A percentile compares a stretch with the other conserved stretches of the same genome.
Conservation (phyloP, 1,140 invertebrate genomes). For the Penaeus indicus region DNA sequence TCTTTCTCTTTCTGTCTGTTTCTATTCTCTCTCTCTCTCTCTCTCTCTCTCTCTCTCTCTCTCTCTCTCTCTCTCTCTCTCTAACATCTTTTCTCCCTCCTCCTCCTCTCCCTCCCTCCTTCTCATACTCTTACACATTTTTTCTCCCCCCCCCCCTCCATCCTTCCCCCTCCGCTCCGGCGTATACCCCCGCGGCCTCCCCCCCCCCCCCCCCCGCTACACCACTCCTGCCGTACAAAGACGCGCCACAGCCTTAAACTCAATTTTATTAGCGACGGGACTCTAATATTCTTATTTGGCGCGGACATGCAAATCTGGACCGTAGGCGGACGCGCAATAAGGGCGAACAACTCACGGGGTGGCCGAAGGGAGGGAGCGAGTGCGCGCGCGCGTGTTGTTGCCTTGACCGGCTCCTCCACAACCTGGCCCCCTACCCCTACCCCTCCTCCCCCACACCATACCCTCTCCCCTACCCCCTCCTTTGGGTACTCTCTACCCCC, state of each 20-base stretch:
- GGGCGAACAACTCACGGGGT: conserved; percentile 46
- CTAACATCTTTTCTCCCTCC: no score
- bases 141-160: no score
- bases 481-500: neutral
- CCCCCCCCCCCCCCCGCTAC: neutral
- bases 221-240: neutral
- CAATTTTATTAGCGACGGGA: conserved; percentile 45
- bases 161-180: no score
- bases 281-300: conserved; percentile 58
- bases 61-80: no score
- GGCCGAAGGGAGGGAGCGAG: neutral
- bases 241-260: conserved; percentile 33
- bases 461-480: no score
- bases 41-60: no score
- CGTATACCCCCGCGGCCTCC: no score
- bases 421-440: conserved; percentile 1
- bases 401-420: conserved; percentile 14
- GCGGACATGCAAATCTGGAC: conserved; percentile 57
- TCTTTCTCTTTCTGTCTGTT: no score
- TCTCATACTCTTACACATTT: no score
- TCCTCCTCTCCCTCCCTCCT: no score
- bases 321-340: conserved; percentile 38
- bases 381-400: neutral
- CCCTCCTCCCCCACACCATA: neutral
- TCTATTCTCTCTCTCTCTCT: no score